These are phyloP conservation scores for Clistopyga incitator DNA, from an alignment of 2,888 invertebrate genomes.

Conservation along the genomic window DNA sequence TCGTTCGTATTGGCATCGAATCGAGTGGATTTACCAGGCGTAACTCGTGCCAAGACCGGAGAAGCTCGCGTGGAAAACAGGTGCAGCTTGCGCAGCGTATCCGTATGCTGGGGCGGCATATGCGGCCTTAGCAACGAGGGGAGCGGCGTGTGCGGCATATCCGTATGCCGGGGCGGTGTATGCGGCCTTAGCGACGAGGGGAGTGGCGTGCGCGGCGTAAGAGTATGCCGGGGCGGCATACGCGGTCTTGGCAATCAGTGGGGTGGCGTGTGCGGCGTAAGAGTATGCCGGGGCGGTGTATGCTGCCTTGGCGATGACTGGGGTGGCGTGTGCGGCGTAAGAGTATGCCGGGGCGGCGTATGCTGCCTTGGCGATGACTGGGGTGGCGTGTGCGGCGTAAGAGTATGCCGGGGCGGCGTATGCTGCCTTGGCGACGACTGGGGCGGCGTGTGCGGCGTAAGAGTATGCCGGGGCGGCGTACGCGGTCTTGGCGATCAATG, in stretches of 20 bases:
- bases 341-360: constrained; percentile 59
- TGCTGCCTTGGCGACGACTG: constrained; percentile 62
- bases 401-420: constrained; percentile 61
- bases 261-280: constrained; percentile 69
- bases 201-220: constrained; percentile 69
- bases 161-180: constrained; percentile 62
- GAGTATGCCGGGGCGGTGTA: constrained; percentile 61
- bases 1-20: constrained; percentile 48
- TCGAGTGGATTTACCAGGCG: constrained; percentile 74
- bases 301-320: constrained; percentile 64
- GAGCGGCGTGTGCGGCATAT: constrained; percentile 61
- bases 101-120: constrained; percentile 67
- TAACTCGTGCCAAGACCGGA: constrained; percentile 75
- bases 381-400: constrained; percentile 61
- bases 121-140: constrained; percentile 58
- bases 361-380: constrained; percentile 57
- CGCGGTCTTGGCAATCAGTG: constrained; percentile 69
- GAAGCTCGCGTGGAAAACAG: constrained; percentile 74
- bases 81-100: constrained; percentile 68
- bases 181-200: constrained; percentile 62
- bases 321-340: constrained; percentile 61
- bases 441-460: constrained; percentile 68
- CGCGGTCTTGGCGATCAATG: constrained; percentile 67
- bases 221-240: constrained; percentile 62
- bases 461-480: constrained; percentile 61